Base-by-base conservation (phyloP, 2,888 invertebrate genomes). In the Helleia helle region DNA sequence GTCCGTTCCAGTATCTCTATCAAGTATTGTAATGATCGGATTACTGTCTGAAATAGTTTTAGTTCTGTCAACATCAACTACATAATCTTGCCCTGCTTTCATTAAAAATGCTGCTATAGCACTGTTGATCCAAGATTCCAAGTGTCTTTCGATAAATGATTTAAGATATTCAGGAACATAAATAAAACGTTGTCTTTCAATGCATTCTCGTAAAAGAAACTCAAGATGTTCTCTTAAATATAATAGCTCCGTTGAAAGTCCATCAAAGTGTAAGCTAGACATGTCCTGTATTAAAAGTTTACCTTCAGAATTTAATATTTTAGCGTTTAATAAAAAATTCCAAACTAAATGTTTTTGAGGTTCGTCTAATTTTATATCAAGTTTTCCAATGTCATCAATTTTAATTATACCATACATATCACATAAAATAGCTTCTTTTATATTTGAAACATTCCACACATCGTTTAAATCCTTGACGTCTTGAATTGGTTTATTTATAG, bases 51-150 rank as follows among this genome's bases (percentile, higher is more conserved):
- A 40, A 31, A 11, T 14, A 8, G 17, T 25, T 30, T 31, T 31
- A 31, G 31, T 40, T 11, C 39, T 40, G 40, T 40, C 39, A 4
- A 40, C 30, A 26, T 40, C 39, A 12, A 40, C 39, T 13, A 40
- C 31, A 12, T 40, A 40, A 15, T 40, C 39, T 24, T 40, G 39
- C 8, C 39, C 39, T 8, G 30, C 14, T 12, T 15, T 40, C 39
- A 40, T 40, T 4, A 31, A 31, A 25, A 40, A 40, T 15, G 39
- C 39, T 5, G 4, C 5, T 13, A 31, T 15, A 3, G 39, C 39
- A 31, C 30, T 40, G 7, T 25, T 8, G 12, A 40, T 40, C 39
- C 39, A 40, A 8, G 39, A 30, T 25, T 25, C 39, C 13, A 39
- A 39, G 24, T 39, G 31, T 17, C 24, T 24, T n/a, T 39, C 39